Conservation (phyloP, 2,113 vertebrate species). For the Macquaria ambigua region DNA sequence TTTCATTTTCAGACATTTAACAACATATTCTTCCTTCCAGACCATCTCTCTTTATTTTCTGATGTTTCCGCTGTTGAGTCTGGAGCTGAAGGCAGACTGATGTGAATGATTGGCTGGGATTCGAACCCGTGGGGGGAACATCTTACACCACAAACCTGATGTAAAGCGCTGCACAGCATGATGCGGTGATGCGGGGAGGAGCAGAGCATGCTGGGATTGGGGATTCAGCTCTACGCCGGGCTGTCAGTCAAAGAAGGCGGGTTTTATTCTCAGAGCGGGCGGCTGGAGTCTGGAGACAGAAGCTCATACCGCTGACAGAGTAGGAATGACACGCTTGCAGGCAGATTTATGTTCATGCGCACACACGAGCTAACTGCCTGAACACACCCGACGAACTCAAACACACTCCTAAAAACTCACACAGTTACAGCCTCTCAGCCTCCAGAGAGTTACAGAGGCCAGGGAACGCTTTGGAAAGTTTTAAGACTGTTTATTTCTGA, state of each 20-base stretch:
- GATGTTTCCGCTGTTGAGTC: neutral
- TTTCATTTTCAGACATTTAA: neutral
- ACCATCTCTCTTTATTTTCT: neutral
- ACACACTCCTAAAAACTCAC: neutral
- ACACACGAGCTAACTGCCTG: neutral
- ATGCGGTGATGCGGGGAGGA: neutral
- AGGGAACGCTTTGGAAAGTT: conserved; percentile 37
- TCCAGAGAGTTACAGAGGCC: conserved; percentile 6
- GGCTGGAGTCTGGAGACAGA: conserved; percentile 5
- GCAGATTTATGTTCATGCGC: conserved; percentile 26
- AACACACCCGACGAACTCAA: neutral
- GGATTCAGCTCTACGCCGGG: conserved; percentile 6
- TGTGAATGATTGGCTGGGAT: conserved; percentile 14
- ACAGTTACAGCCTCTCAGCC: neutral
- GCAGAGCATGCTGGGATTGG: conserved; percentile 49
- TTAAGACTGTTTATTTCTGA: conserved; percentile 52
- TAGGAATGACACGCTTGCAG: conserved; percentile 15
- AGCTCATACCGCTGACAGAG: conserved; percentile 16
- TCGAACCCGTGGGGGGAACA: neutral
- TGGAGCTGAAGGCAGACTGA: conserved; percentile 1
- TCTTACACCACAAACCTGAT: neutral
- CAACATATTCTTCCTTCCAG: neutral
- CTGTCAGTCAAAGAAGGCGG: conserved; percentile 51
- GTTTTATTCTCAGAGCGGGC: conserved; percentile 37
- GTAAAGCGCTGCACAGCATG: neutral